Conservation (phyloP, 2,113 vertebrate genomes). For the Trichechus manatus region DNA sequence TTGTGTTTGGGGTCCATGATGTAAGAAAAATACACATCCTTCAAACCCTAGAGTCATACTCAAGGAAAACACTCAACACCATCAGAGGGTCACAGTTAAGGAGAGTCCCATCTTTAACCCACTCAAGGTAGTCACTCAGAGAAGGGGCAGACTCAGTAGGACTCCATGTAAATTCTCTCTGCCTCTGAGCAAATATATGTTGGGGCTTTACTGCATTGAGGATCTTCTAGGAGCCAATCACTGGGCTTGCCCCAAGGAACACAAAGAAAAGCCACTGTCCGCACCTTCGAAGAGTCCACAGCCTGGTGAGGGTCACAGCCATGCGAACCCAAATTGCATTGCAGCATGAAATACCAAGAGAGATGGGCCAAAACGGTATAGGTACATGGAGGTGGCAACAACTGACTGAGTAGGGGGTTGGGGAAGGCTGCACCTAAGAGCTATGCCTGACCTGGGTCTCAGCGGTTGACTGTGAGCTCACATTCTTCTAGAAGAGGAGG, state of each 20-base stretch:
- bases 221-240: not conserved
- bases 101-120: not conserved
- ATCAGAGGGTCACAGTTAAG: not conserved
- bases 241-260: not conserved
- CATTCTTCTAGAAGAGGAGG: not conserved
- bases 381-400: not conserved
- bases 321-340: not conserved
- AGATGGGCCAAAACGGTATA: not conserved
- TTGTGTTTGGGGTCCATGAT: not conserved
- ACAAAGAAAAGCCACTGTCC: not conserved
- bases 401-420: accelerated
- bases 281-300: not conserved
- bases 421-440: not conserved
- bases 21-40: no score
- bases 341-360: not conserved
- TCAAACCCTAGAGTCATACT: not conserved
- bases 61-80: not conserved
- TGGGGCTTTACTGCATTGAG: not conserved
- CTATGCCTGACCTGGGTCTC: not conserved
- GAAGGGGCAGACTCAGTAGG: not conserved
- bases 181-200: not conserved
- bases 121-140: not conserved
- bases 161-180: not conserved
- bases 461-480: not conserved
- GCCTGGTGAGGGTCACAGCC: not conserved